phyloP scores from a whole-genome alignment of 2,113 vertebrate species.

The Podiceps cristatus region DNA sequence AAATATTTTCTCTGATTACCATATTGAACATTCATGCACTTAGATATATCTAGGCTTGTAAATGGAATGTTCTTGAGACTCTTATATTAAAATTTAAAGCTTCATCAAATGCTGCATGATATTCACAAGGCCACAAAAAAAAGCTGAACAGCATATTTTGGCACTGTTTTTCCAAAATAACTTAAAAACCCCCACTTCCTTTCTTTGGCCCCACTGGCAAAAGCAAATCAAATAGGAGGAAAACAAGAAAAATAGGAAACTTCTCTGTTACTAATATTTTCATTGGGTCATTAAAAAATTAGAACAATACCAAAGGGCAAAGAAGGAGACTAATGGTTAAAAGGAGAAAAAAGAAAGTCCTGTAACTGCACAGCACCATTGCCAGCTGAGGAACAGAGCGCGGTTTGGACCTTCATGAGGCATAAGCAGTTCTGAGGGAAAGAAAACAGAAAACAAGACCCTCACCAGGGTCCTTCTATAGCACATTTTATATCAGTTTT shows the following conservation, averaged over 20 bases:
- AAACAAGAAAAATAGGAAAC: not conserved
- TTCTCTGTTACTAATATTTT: not conserved
- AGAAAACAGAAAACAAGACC: not conserved
- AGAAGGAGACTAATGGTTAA: not conserved
- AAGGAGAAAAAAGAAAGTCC: not conserved
- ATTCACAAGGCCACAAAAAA: conserved; percentile 13
- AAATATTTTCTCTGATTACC: not conserved
- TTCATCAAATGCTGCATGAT: not conserved
- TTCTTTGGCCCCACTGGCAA: not conserved
- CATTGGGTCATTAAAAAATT: not conserved
- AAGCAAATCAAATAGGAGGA: conserved; percentile 5
- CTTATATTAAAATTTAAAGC: conserved; percentile 20
- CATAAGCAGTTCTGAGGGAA: not conserved
- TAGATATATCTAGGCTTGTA: not conserved
- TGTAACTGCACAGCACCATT: not conserved
- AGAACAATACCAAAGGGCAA: not conserved
- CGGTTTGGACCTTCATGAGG: not conserved
- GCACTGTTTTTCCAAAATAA: not conserved
- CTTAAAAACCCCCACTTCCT: not conserved
- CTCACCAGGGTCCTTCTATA: not conserved
- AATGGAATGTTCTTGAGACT: not conserved
- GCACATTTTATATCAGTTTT: not conserved
- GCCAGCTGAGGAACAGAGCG: not conserved
- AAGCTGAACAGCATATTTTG: not conserved
- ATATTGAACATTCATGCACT: not conserved